Percentiles rank a stretch among this genome's conserved stretches.
Evolutionary conservation across 1,140 invertebrate genomes (phyloP).

Genomic region (Meteorus sp.): DNA sequence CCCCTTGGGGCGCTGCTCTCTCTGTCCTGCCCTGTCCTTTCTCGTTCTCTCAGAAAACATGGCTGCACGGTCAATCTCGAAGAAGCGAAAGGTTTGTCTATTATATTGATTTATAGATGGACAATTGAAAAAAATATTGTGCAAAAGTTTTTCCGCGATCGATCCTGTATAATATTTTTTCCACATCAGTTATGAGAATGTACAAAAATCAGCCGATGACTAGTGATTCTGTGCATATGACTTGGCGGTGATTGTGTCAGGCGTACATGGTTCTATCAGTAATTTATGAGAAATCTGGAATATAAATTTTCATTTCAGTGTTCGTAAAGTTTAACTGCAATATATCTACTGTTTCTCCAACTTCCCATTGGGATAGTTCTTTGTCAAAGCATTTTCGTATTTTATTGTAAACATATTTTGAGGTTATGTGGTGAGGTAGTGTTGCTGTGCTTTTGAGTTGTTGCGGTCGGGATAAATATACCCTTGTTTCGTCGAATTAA

Average conservation of each 20-base stretch:
- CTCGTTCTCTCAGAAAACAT: constrained; percentile 37
- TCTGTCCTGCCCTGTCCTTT: constrained; percentile 19
- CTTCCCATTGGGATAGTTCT: too few species aligned
- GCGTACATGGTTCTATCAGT: too few species aligned
- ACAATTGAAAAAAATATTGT: constrained; percentile 38
- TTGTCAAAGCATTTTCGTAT: too few species aligned
- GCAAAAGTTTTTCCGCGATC: constrained; percentile 5
- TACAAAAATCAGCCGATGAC: too few species aligned
- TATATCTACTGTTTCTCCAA: too few species aligned
- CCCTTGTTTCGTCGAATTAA: constrained; percentile 1
- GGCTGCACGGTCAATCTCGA: constrained; percentile 52
- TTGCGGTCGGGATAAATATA: not conserved
- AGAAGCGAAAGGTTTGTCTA: constrained; percentile 53
- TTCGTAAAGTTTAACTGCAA: too few species aligned
- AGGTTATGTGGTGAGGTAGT: too few species aligned
- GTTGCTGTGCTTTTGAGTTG: too few species aligned
- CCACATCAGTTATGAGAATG: constrained; percentile 2
- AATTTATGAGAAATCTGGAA: too few species aligned
- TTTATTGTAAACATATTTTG: constrained; percentile 13
- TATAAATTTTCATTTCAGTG: too few species aligned
- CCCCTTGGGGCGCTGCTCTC: not conserved
- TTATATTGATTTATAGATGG: constrained; percentile 18
- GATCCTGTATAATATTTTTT: constrained; percentile 30
- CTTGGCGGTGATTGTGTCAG: too few species aligned
- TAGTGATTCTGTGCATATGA: too few species aligned